A percentile compares a stretch with the other conserved stretches of the same genome.
Evolutionary conservation across 1,140 invertebrate genomes (phyloP).

Genomic region (Aethina tumida): DNA sequence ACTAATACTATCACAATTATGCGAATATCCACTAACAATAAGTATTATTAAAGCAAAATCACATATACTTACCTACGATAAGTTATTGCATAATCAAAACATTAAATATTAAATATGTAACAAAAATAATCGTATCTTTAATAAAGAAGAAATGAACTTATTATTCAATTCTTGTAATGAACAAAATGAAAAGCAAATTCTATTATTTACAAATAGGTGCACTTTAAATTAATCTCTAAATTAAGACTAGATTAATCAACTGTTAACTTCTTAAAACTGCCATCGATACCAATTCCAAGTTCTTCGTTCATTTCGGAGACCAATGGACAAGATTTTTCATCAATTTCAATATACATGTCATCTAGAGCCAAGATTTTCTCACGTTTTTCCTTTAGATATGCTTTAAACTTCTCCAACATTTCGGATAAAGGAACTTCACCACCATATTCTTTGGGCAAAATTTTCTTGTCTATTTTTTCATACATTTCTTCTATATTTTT

Average conservation of each 20-base stretch:
- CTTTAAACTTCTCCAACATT: slow-evolving; percentile 69
- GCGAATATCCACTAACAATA: background rate
- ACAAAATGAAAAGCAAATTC: background rate
- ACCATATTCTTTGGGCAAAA: slow-evolving; percentile 78
- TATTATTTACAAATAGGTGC: background rate
- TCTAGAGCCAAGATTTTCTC: slow-evolving; percentile 61
- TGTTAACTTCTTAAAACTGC: slow-evolving; percentile 71
- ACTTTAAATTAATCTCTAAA: background rate
- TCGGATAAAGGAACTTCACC: slow-evolving; percentile 64
- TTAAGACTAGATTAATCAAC: too few species aligned
- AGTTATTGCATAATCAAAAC: slow-evolving; percentile 5
- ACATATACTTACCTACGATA: slow-evolving; percentile 3
- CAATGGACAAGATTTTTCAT: slow-evolving; percentile 48
- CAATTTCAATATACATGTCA: slow-evolving; percentile 66
- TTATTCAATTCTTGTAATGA: background rate
- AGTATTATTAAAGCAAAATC: background rate
- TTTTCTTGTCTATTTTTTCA: slow-evolving; percentile 56
- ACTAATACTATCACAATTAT: background rate
- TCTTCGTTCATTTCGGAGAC: slow-evolving; percentile 53
- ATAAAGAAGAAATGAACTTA: background rate
- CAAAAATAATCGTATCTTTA: background rate
- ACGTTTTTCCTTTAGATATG: slow-evolving; percentile 49
- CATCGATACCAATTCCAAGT: slow-evolving; percentile 55
- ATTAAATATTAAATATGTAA: slow-evolving; percentile 4
- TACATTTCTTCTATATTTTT: slow-evolving; percentile 58